Percentiles rank a stretch among this genome's conserved stretches.
Conservation (phyloP, 2,888 invertebrate genomes). For the Acleris sparsana region DNA sequence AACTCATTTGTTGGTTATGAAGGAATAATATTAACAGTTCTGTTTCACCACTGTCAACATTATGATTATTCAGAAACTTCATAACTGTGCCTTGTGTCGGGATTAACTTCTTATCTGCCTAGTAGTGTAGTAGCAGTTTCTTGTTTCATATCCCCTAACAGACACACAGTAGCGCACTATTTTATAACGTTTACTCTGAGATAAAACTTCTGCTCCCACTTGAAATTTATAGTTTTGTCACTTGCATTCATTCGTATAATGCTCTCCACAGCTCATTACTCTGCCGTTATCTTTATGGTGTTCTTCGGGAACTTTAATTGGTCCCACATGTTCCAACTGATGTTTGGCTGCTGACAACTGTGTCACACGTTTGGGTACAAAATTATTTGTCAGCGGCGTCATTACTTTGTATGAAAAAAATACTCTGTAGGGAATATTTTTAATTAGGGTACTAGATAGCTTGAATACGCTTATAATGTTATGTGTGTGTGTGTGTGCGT, state of each 20-base stretch:
- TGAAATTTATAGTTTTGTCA: conserved; percentile 60
- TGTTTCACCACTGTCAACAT: too few relatives aligned
- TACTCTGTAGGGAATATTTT: background rate
- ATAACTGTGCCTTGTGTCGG: too few relatives aligned
- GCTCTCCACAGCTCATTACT: conserved; percentile 77
- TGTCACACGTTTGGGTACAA: conserved; percentile 55
- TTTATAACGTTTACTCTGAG: conserved; percentile 8
- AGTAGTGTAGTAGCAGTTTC: background rate
- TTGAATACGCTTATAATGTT: too few relatives aligned
- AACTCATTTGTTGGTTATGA: too few relatives aligned
- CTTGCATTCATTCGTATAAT: conserved; percentile 75
- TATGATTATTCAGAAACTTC: too few relatives aligned
- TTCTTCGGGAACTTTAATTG: conserved; percentile 77
- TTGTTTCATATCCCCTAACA: background rate
- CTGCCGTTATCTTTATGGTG: conserved; percentile 76
- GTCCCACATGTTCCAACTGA: conserved; percentile 73
- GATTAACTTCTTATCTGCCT: too few relatives aligned
- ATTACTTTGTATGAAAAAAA: conserved; percentile 13
- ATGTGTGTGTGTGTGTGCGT: too few relatives aligned
- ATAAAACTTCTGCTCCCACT: conserved; percentile 16
- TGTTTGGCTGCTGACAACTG: conserved; percentile 64
- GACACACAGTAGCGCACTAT: conserved; percentile 14
- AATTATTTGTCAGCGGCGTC: conserved; percentile 32
- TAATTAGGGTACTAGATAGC: background rate
- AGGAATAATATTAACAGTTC: too few relatives aligned